Conservation (phyloP, 2,888 invertebrate genomes). For the Patella depressa region DNA sequence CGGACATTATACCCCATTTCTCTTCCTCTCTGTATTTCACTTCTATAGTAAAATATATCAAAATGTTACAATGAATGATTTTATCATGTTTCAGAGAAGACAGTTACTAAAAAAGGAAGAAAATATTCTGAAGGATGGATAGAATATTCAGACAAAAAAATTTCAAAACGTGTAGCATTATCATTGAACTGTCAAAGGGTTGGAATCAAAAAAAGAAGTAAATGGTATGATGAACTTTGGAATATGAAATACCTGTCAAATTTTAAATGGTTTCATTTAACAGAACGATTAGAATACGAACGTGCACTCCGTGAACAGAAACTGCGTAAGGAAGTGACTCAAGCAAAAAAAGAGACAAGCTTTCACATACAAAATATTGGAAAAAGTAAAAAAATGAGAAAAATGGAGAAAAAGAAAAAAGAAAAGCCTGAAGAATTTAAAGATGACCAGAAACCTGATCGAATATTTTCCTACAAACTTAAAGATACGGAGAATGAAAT, state of each 20-base stretch:
- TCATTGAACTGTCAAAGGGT: slow-evolving; percentile 83
- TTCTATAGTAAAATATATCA: neutral
- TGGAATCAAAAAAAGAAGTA: slow-evolving; percentile 84
- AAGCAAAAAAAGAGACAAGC: slow-evolving; percentile 88
- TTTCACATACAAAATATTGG: slow-evolving; percentile 85
- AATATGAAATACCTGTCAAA: slow-evolving; percentile 92
- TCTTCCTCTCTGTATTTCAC: neutral
- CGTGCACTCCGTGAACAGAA: slow-evolving; percentile 89
- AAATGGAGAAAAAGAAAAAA: slow-evolving; percentile 38
- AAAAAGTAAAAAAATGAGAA: slow-evolving; percentile 80
- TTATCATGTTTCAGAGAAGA: slow-evolving; percentile 49
- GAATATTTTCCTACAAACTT: slow-evolving; percentile 32
- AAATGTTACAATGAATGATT: slow-evolving; percentile 5
- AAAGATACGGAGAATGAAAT: slow-evolving; percentile 61
- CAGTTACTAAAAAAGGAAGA: slow-evolving; percentile 55
- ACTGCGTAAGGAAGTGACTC: slow-evolving; percentile 87
- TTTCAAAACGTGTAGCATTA: slow-evolving; percentile 88
- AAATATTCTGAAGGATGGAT: slow-evolving; percentile 88
- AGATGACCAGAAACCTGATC: slow-evolving; percentile 21
- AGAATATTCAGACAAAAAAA: slow-evolving; percentile 89
- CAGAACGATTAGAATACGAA: slow-evolving; percentile 93
- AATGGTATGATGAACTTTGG: slow-evolving; percentile 92
- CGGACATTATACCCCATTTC: no score
- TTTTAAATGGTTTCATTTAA: slow-evolving; percentile 96
- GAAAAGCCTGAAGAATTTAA: slow-evolving; percentile 34